Base-by-base conservation (phyloP, 2,888 invertebrate genomes). In the Noctua janthe region DNA sequence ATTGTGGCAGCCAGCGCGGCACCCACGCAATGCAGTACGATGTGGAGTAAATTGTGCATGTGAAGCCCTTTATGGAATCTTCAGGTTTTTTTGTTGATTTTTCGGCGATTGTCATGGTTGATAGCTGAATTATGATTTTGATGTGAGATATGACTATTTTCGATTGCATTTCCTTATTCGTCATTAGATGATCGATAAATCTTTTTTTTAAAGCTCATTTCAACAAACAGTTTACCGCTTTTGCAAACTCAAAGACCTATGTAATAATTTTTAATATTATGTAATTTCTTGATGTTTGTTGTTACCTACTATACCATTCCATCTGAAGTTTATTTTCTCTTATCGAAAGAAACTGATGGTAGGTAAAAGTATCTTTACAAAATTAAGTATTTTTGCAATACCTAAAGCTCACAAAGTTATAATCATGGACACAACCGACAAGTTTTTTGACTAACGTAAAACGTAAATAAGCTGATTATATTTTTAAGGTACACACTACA, bases 1-100 rank as follows among this genome's bases (percentile, higher is more conserved):
- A 94, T 96, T 96, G 93, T 92, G 85, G 87, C 93, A 94, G 94
- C 91, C 94, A 89, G 90, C 87, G 86, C 89, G 94, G 96, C 96
- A 96, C 96, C 96, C 95, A 94, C 94, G 92, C 89, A 82, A 82
- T 91, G 86, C 84, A 83, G 15, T 76, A 59, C 17, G 51, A 80
- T 85, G 82, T 88, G 85, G 74, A 83, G 86, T 89, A 90, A 90
- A 91, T 92, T 88, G 89, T 88, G 90, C 89, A 87, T 87, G 78
- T 76, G 67, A 82, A 76, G 71, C 76, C 74, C 74, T 80, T 67
- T 87, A 78, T 66, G 59, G 20, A 66, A 84, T 82, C 72, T 59
- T 56, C 13, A 20, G 17, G 47, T 56, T 80, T 82, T 54, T 85
- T 76, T 74, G 62, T 59, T 35, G 29, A 54, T 76, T 72, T 69